A percentile compares a stretch with the other conserved stretches of the same genome.
Evolutionary conservation across 2,797 vertebrate species (phyloP).

Genomic region (Macroramphosus scolopax): DNA sequence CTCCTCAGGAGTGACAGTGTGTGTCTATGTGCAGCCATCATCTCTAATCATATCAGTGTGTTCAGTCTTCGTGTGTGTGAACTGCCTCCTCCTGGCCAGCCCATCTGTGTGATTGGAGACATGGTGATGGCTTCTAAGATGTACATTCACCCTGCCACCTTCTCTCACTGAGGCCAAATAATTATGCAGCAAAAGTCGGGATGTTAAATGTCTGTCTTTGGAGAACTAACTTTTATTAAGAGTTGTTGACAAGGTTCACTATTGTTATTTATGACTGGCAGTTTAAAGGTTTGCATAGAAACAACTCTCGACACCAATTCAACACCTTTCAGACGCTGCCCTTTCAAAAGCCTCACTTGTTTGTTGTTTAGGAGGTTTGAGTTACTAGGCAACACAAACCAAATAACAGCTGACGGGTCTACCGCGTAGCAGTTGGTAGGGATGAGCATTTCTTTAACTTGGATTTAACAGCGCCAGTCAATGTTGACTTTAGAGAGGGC

Average conservation of each 20-base stretch:
- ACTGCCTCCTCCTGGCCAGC: conserved; percentile 61
- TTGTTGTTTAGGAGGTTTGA: conserved; percentile 21
- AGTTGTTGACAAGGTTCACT: too few species aligned
- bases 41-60: conserved; percentile 63
- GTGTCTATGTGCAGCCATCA: conserved; percentile 39
- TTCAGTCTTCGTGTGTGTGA: conserved; percentile 57
- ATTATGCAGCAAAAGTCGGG: conserved; percentile 31
- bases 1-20: conserved; percentile 47
- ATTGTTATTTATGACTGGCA: conserved; percentile 1
- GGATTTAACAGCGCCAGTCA: too few species aligned
- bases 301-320: conserved; percentile 10
- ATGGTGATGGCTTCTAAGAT: conserved; percentile 47
- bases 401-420: conserved; percentile 7
- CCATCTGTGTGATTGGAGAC: conserved; percentile 66
- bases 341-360: conserved; percentile 19
- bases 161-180: conserved; percentile 65
- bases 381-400: conserved; percentile 20
- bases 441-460: conserved; percentile 7
- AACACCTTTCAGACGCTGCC: conserved; percentile 7
- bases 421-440: conserved; percentile 12
- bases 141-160: conserved; percentile 43
- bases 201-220: conserved; percentile 5
- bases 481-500: too few species aligned
- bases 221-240: conserved; percentile 19
- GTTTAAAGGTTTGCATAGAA: conserved; percentile 3